A percentile compares a stretch with the other conserved stretches of the same genome.
Evolutionary conservation across 53 echinoderm and acorn worm species (phyloP).

Genomic region (Zoroaster sp.): DNA sequence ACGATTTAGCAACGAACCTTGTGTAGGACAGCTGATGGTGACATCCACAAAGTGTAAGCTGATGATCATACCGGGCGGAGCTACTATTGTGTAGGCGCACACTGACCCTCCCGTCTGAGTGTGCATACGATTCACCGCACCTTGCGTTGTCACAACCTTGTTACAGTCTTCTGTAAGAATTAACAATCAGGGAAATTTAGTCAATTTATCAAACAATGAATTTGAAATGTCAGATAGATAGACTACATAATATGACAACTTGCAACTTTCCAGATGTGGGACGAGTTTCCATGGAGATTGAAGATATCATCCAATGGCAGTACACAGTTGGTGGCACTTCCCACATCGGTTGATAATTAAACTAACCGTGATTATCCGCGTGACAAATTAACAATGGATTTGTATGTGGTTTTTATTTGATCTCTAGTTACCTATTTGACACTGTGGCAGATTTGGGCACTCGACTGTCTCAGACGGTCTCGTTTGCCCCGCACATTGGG

Average conservation of each 20-base stretch:
- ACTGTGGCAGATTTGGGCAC: not conserved
- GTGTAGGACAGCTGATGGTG: slow-evolving; percentile 14
- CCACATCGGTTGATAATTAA: too few species aligned
- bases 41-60: not conserved
- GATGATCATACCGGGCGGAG: slow-evolving; percentile 1
- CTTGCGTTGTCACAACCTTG: not conserved
- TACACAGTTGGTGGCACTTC: too few species aligned
- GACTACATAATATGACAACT: too few species aligned
- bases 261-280: too few species aligned
- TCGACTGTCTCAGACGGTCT: not conserved
- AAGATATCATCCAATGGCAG: too few species aligned
- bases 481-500: not conserved
- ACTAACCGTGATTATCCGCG: too few species aligned
- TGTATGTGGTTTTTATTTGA: too few species aligned
- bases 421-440: not conserved
- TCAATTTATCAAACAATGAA: too few species aligned
- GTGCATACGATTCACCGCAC: not conserved
- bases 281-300: too few species aligned
- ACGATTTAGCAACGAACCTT: not conserved
- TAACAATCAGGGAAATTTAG: not conserved
- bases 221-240: too few species aligned
- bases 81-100: slow-evolving; percentile 33
- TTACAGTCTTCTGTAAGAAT: not conserved
- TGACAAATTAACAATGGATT: too few species aligned
- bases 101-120: not conserved